These are phyloP conservation scores for Scarus forsteni DNA, from an alignment of 2,797 vertebrate species.

Conservation along the genomic window DNA sequence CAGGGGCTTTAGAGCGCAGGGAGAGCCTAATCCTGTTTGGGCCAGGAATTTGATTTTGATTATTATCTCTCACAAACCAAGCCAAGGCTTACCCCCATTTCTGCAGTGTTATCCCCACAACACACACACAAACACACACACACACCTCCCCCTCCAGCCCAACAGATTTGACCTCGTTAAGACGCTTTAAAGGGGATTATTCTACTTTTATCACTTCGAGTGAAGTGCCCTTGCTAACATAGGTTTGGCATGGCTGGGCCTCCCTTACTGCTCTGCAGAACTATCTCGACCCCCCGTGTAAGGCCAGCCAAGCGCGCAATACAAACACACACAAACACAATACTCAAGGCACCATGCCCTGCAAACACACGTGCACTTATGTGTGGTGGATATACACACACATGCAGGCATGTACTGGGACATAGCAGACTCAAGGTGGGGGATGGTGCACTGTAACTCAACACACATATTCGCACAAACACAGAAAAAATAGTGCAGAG, in stretches of 20 bases:
- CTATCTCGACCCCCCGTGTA: conserved; percentile 68
- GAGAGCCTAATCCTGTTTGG: conserved; percentile 84
- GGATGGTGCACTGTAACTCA: conserved; percentile 30
- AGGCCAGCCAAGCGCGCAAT: conserved; percentile 58
- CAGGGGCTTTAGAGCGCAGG: conserved; percentile 73
- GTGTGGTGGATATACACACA: conserved; percentile 17
- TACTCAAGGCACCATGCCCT: conserved; percentile 46
- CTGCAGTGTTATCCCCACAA: conserved; percentile 69
- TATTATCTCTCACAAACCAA: conserved; percentile 82
- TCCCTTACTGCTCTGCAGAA: conserved; percentile 56
- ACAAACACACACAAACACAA: conserved; percentile 68
- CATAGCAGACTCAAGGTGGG: conserved; percentile 44
- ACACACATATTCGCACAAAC: conserved; percentile 32
- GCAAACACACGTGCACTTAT: conserved; percentile 53
- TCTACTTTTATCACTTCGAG: conserved; percentile 84
- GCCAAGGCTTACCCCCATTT: conserved; percentile 79
- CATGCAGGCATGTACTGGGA: conserved; percentile 19
- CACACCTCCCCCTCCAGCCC: conserved; percentile 54
- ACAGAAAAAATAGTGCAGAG: conserved; percentile 55
- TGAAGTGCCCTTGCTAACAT: conserved; percentile 81
- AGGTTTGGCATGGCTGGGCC: conserved; percentile 67
- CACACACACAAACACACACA: conserved; percentile 45
- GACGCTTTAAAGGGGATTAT: conserved; percentile 84
- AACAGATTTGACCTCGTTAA: conserved; percentile 84
- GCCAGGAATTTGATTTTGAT: conserved; percentile 86